phyloP scores from a whole-genome alignment of 1,140 invertebrate species.

The Panonychus citri region DNA sequence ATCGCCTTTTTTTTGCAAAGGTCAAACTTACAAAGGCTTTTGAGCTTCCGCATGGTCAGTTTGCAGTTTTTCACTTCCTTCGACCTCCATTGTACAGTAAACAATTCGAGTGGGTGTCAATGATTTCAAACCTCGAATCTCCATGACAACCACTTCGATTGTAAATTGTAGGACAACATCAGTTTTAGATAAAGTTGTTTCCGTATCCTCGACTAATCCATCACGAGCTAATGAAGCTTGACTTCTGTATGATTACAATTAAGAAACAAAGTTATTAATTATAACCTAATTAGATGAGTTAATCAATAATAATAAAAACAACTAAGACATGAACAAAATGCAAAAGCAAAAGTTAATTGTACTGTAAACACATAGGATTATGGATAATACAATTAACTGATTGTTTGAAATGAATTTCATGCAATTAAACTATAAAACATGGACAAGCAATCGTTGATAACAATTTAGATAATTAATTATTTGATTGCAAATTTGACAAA shows the following conservation, averaged over 20 bases:
- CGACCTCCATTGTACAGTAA: conserved; percentile 99
- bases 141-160: conserved; percentile 90
- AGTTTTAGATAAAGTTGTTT: conserved; percentile 61
- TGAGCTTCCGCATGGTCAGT: conserved; percentile 97
- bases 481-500: no score
- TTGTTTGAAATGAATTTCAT: no score
- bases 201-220: conserved; percentile 62
- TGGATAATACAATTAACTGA: no score
- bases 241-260: conserved; percentile 27
- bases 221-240: conserved; percentile 84
- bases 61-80: conserved; percentile 81
- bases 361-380: no score
- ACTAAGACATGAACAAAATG: no score
- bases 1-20: no score
- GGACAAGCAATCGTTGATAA: no score
- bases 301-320: no score
- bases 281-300: neutral
- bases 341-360: no score
- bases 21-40: conserved; percentile 62
- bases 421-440: no score
- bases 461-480: no score
- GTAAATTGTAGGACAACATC: conserved; percentile 91
- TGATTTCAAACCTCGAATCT: conserved; percentile 92
- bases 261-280: neutral
- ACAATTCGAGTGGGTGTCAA: conserved; percentile 88